Evolutionary conservation across 1,140 invertebrate genomes (phyloP), one percentile per base, ranked within the genome.

Genomic region (Eubasilissa regina): DNA sequence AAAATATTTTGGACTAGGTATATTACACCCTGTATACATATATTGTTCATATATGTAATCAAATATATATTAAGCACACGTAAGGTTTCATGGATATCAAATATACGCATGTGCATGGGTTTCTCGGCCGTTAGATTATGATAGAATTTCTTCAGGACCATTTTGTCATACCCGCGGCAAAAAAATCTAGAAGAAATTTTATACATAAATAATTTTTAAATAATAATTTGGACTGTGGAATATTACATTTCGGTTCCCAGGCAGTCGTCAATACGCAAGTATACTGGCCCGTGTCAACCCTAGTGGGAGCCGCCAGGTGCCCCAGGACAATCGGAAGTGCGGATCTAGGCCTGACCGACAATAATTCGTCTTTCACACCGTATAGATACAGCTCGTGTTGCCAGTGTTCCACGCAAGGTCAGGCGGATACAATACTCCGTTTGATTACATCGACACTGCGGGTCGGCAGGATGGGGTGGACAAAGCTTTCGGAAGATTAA

Each of bases 401-500:
- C 60, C 25, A 35, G 35, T 64, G 25, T 21, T 58, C 55, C 60
- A 12, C 13, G 35, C 19, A 64, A 64, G 60, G 60, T 64, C 35
- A 25, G 48, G 48, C 60, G 10, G 21, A 43, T 21, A 64, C 60
- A 64, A 64, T 64, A 21, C 19, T 1, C 25, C 25, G 35, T 35
- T 64, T 9, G 35, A 3, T n/a, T 43, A 11, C 19, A 13, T 64
- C 8, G 0, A 43, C 48, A 51, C 3, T 15, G 48, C 3, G 11
- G 48, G 11, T 1, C 48, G 1, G n/a, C 25, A 43, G 60, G 60
- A 64, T 43, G 60, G 25, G 12, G 13, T 6, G 60, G 25, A 64
- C 25, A 64, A 43, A 43, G 60, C 60, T 43, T 64, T 64, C n/a
- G 48, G 60, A 64, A 64, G 60, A 64, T 64, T 19, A 51, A 43